Base-by-base conservation (phyloP, 2,888 invertebrate species). In the Dastarcus helophoroides region DNA sequence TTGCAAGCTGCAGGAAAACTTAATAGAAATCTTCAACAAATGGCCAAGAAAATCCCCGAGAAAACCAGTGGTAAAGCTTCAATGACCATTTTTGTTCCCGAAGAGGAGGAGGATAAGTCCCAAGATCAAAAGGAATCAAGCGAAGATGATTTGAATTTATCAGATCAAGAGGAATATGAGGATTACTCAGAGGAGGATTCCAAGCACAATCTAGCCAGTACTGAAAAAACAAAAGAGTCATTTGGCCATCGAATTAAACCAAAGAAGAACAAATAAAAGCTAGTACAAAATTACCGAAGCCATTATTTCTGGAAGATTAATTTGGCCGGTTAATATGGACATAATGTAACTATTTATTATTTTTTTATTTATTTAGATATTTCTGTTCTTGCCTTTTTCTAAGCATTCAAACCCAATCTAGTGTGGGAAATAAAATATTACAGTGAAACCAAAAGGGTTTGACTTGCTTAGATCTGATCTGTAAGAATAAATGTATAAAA, bases 1-100 rank as follows among this genome's bases (percentile, higher is more conserved):
- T 59, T 71, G 2, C 72, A 74, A 38, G 69, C 69, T 29, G 65
- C 69, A 9, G 68, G 69, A 26, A 67, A 69, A 47, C 56, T 64
- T 2, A 65, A 65, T 53, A 47, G 40, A 50, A 44, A 53, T 45
- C 37, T 60, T 50, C 47, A 47, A 26, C 54, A 64, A 35, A 56
- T 54, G 8, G 47, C 53, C 25, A 47, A 50, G 8, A 49, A 54
- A 14, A 42, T 53, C 2, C 60, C 61, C 29, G 46, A 56, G 33
- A 54, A 58, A 2, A 43, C 39, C 2, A 33, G 63, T 32, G 61
- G 62, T 33, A 64, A 44, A 38, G 65, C 68, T 3, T 63, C 69
- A 13, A 54, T 72, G 42, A 64, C 68, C 42, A 71, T 73, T 49
- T 73, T 69, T 41, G 70, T 62, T 1, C 54, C 61, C 7, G 60